Base-by-base conservation (phyloP, 2,888 invertebrate species). In the Cryptus armator region DNA sequence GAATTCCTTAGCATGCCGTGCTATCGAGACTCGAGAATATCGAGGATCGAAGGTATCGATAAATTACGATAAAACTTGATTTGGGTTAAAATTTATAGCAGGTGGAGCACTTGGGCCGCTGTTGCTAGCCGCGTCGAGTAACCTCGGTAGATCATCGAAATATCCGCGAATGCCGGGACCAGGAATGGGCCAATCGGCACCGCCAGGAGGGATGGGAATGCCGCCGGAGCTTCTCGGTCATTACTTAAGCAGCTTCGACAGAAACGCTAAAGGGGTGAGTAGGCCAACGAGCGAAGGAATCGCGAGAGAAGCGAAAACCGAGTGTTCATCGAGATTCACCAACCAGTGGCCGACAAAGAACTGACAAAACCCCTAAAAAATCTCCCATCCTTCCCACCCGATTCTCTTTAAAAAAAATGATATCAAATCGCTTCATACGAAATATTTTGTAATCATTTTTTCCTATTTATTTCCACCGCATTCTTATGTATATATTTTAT, bases 161-260 rank as follows among this genome's bases (percentile, higher is more conserved):
- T 86, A 81, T 75, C 59, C 82, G 83, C 77, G 72, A 87, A 87
- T 24, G 70, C 74, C 19, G n/a, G 86, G 64, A 71, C 81, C 62
- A 68, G 86, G 66, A 90, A 81, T 74, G 32, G 59, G 29, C 62
- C 56, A 67, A 12, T 48, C 16, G 71, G 80, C 84, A 46, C 70
- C 81, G 24, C 71, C 85, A 24, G 86, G 85, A 59, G 81, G 87
- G 24, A 87, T 89, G 86, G 82, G 89, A 78, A 89, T 91, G 85
- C 88, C 93, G 12, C 90, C 93, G 32, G 92, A 92, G 90, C 86
- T 92, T 46, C 86, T 93, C 71, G 90, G 88, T 72, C 88, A 91
- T 43, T 93, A 92, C 80, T 81, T 93, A 64, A 90, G 83, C 82
- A 91, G 86, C 85, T 79, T 92, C 75, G 89, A 90, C 37, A 89